phyloP scores from a whole-genome alignment of 2,888 invertebrate genomes.

The Heliconius aoede region DNA sequence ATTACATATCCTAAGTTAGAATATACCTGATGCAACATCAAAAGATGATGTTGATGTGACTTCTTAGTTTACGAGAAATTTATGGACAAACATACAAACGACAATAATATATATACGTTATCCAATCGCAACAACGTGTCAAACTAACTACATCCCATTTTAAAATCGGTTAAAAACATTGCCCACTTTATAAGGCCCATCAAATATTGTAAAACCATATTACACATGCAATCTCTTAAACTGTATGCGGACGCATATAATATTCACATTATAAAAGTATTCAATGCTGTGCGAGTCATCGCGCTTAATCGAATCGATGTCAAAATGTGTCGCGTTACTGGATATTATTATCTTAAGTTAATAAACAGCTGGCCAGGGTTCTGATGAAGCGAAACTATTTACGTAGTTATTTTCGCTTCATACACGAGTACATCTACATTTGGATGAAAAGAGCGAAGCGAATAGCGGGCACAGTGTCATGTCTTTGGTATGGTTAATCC shows the following conservation, averaged over 20 bases:
- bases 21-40: no score
- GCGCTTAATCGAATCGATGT: conserved; percentile 23
- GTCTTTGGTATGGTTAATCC: background rate
- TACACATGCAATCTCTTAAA: conserved; percentile 23
- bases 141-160: background rate
- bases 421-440: no score
- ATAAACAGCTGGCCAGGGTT: conserved; percentile 7
- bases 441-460: background rate
- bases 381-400: background rate
- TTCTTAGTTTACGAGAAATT: background rate
- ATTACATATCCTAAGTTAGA: no score
- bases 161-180: background rate
- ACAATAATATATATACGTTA: no score
- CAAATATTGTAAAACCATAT: background rate
- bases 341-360: conserved; percentile 15
- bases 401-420: background rate
- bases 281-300: conserved; percentile 25
- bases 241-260: conserved; percentile 14
- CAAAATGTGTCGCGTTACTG: conserved; percentile 1
- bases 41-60: no score
- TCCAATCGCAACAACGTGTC: background rate
- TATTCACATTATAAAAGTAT: conserved; percentile 25
- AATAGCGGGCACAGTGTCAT: background rate
- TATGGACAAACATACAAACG: background rate
- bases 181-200: background rate